Base-by-base conservation (phyloP, 2,113 vertebrate species). In the Campylorhamphus procurvoides region DNA sequence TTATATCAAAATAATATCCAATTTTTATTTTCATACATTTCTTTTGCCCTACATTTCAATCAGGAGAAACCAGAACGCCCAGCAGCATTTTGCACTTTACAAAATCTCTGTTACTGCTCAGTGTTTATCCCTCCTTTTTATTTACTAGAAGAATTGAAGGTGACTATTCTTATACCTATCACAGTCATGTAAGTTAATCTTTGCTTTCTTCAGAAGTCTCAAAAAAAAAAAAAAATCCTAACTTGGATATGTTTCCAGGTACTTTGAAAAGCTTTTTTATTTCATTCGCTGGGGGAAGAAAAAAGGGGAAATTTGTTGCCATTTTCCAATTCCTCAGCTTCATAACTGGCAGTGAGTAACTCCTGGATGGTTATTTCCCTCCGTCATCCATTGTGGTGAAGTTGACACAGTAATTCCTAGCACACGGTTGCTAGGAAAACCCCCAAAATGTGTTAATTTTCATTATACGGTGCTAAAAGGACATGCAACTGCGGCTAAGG, bases 281-380 rank as follows among this genome's bases (percentile, higher is more conserved):
- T 92, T 64, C 8, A 39, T 71, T 66, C 18, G 58, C 60, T 44
- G 10, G 27, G 29, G 53, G 18, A 74, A 47, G 40, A 92, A 53
- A 40, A 42, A 42, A 14, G 13, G 64, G 53, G 88, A 96, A 95
- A 69, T 27, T 20, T n/a, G 60, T 83, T 88, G 64, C 23, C 33
- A 96, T 96, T 89, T 90, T 90, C 95, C 71, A 96, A 75, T 94
- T 96, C 66, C 52, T 75, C 94, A 88, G 71, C 84, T 72, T 92
- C 14, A 6, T 92, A 95, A 89, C 92, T 49, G 66, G 22, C 75
- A 95, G 71, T 68, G 62, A 94, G 52, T 90, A 84, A 87, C 35
- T 93, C 49, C 46, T 3, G 18, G 28, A 55, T 18, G 37, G 72
- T 94, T 95, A 46, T 84, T 94, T 92, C 95, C 80, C 72, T 80